phyloP scores from a whole-genome alignment of 2,797 vertebrate genomes.

The Taenioides sp. region DNA sequence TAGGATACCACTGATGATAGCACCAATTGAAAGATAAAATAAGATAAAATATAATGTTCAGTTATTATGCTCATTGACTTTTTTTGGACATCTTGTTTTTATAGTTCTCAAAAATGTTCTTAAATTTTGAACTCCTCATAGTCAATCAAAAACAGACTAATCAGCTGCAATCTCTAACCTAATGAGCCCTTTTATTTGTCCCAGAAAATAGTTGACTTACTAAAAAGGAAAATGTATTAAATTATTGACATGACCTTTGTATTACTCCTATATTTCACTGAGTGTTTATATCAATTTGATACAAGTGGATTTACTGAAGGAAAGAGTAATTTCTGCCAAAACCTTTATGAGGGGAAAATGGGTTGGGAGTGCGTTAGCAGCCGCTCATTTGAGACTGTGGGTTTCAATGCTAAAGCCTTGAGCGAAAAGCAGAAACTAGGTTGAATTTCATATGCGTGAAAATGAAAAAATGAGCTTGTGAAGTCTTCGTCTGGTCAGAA shows the following conservation, averaged over 20 bases:
- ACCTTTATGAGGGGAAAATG: constrained; percentile 7
- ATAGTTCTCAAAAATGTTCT: no score
- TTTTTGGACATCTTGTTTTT: no score
- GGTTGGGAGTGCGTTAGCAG: constrained; percentile 13
- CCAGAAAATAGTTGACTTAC: background rate
- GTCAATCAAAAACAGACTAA: background rate
- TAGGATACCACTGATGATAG: no score
- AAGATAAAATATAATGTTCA: no score
- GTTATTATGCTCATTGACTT: no score
- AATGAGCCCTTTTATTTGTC: constrained; percentile 2
- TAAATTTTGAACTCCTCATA: background rate
- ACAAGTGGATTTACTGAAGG: constrained; percentile 9
- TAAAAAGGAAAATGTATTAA: background rate
- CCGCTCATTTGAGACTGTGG: constrained; percentile 8
- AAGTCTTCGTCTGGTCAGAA: constrained; percentile 10
- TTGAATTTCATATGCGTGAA: constrained; percentile 20
- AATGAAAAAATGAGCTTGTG: background rate
- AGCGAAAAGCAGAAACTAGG: constrained; percentile 14
- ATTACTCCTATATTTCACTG: background rate
- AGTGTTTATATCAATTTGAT: background rate
- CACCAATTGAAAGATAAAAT: no score
- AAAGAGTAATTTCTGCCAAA: constrained; percentile 5
- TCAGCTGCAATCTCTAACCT: background rate
- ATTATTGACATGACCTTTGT: background rate
- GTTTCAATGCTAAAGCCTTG: background rate